Evolutionary conservation across 2,113 vertebrate species (phyloP), one percentile per base, ranked within the genome.

Genomic region (Glaucidium brasilianum): DNA sequence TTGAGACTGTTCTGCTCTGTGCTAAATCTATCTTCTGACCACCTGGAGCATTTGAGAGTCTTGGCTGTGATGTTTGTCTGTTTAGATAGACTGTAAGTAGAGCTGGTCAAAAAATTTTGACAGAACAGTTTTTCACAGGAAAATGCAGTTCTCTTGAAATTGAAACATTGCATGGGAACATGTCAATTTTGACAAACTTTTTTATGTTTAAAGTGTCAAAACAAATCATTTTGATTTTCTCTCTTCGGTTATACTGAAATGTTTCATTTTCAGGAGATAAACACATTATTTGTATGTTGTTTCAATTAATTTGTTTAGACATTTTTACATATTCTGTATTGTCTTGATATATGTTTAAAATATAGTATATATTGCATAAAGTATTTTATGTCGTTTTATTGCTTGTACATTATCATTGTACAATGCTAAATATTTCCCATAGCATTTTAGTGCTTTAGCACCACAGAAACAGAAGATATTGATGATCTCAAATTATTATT

Each of bases 51-150:
- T 96, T 96, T 79, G 81, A 69, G 85, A 96, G 87, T 69, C 93
- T 95, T 96, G 89, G 89, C 96, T 96, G 81, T 93, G 95, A 34
- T 85, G 63, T 81, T 92, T 97, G 92, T 97, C 94, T 95, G 80
- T 92, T 96, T 91, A 88, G 91, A 96, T 95, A 92, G 87, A 73
- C 74, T 94, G 84, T 15, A 90, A 95, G 91, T 14, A 79, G 86
- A 96, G 84, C 89, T 95, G 97, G 96, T 97, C 94, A 97, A 92
- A 95, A 95, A 97, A 92, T 89, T 92, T 86, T 97, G 95, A 97
- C 94, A 97, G 89, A 85, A 91, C 58, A 94, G 93, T 85, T 96
- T 97, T 96, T 89, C 7, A 5, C 84, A 95, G 84, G 85, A 92
- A 96, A 96, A 93, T 0, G 21, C 80, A 85, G 78, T 27, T 90